Percentiles rank a stretch among this genome's conserved stretches.
Evolutionary conservation across 23 tunicate genomes (phyloP).

Genomic region (Ciona savignyi): DNA sequence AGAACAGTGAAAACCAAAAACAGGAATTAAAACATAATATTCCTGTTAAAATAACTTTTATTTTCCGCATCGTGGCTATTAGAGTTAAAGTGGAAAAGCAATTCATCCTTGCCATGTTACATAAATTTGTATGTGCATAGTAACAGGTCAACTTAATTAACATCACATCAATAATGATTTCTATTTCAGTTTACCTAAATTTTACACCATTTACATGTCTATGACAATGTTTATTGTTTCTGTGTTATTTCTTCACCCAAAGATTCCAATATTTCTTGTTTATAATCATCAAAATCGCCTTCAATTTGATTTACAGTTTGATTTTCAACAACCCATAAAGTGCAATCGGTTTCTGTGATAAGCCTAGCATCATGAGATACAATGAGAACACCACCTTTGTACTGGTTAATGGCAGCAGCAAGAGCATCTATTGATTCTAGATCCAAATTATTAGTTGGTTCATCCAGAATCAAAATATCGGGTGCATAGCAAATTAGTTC

Average conservation of each 20-base stretch:
- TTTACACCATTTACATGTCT: too few relatives aligned
- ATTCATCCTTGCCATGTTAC: too few relatives aligned
- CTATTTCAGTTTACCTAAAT: too few relatives aligned
- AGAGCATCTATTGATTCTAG: slow-evolving; percentile 97
- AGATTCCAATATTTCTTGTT: slow-evolving; percentile 81
- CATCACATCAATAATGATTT: too few relatives aligned
- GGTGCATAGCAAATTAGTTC: slow-evolving; percentile 85
- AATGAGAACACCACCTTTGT: slow-evolving; percentile 94
- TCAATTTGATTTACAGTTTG: slow-evolving; percentile 90
- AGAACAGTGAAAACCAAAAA: too few relatives aligned
- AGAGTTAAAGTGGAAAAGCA: too few relatives aligned
- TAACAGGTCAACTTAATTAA: too few relatives aligned
- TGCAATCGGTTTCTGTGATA: slow-evolving; percentile 91
- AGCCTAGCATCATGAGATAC: slow-evolving; percentile 97
- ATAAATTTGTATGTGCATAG: too few relatives aligned
- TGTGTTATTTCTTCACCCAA: slow-evolving; percentile 83
- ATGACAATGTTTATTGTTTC: too few relatives aligned
- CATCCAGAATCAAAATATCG: slow-evolving; percentile 87
- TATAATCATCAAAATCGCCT: slow-evolving; percentile 96
- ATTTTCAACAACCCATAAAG: slow-evolving; percentile 92
- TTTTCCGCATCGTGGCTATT: too few relatives aligned
- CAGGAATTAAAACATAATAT: too few relatives aligned
- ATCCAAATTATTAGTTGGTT: slow-evolving; percentile 95
- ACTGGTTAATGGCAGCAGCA: slow-evolving; percentile 77
- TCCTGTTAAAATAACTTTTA: too few relatives aligned